Percentiles rank a stretch among this genome's conserved stretches.
Evolutionary conservation across 2,113 vertebrate genomes (phyloP).

Genomic region (Rhinopomastus cyanomelas): DNA sequence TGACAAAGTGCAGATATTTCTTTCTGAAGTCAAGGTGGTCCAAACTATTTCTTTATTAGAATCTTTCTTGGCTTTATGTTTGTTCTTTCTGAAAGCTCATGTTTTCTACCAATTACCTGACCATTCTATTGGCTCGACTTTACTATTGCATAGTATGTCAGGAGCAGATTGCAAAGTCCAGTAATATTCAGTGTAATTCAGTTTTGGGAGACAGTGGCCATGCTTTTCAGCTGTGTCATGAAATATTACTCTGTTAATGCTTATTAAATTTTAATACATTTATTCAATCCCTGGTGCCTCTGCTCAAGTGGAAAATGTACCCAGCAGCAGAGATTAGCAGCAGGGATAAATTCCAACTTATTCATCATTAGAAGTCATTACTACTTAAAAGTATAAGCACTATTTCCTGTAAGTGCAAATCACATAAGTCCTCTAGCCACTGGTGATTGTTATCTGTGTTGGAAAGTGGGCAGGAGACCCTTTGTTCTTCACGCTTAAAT

Average conservation of each 20-base stretch:
- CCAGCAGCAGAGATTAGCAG: not conserved
- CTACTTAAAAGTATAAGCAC: constrained; percentile 3
- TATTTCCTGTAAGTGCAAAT: constrained; percentile 23
- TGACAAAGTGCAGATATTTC: not conserved
- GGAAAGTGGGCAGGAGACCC: not conserved
- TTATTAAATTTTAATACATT: constrained; percentile 38
- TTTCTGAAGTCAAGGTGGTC: not conserved
- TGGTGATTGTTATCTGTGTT: not conserved
- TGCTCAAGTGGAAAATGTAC: constrained; percentile 14
- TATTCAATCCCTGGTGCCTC: not conserved
- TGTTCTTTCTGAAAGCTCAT: not conserved
- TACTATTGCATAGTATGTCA: not conserved
- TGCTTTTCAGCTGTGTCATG: constrained; percentile 37
- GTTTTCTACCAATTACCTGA: not conserved
- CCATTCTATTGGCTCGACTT: too few species aligned
- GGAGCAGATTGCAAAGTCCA: not conserved
- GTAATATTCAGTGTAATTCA: not conserved
- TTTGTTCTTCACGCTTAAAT: not conserved
- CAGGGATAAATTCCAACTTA: not conserved
- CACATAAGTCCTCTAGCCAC: not conserved
- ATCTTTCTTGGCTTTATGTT: not conserved
- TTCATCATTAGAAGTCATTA: not conserved
- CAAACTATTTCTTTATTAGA: not conserved
- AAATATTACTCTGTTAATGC: constrained; percentile 9
- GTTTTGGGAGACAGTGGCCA: not conserved